Base-by-base conservation (phyloP, 2,888 invertebrate genomes). In the Dioctria linearis region DNA sequence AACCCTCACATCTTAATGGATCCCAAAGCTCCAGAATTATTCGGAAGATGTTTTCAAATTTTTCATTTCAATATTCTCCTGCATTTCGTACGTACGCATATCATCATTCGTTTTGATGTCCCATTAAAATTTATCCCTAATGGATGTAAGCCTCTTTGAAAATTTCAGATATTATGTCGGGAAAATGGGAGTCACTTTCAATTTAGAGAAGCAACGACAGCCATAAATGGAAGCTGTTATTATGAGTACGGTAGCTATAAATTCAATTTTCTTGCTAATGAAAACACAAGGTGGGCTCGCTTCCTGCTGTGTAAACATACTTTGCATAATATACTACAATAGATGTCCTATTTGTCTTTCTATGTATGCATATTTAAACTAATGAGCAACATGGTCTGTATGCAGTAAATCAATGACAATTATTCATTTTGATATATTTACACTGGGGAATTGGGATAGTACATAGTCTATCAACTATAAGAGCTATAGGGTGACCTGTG, bases 241-340 rank as follows among this genome's bases (percentile, higher is more conserved):
- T 25, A 25, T 25, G 25, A 25, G 25, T 25, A 25, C 25, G 25
- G 25, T 3, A 11, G 11, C 54, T 25, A 5, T 25, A 63, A 25
- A 63, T 63, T 63, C 37, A 63, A 63, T 63, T 63, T 63, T 37
- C 8, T 37, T 63, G 63, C 39, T 63, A 63, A 63, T 25, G 25
- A 63, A n/a, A 40, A 63, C 39, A 63, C 63, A 63, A 37, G 5
- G 25, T 39, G 40, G 5, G 3, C 2, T 63, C 37, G 37, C 63
- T 63, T 63, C 37, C 39, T 63, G 6, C 37, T 75, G 8, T n/a
- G 9, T 61, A 39, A 4, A 43, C 9, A 25, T 25, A 25, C 25
- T 25, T 25, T 25, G 25, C 25, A 25, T 25, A 25, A 25, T 25
- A 25, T 25, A 25, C 25, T 25, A 25, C 25, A 25, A 25, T 25